phyloP scores from a whole-genome alignment of 2,113 vertebrate species.

The human region GRCh38 chr5:84793501-84794000 shows the following conservation, averaged over 20 bases:
- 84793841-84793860: neutral
- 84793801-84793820: neutral
- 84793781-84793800: neutral
- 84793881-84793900: neutral
- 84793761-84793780: neutral
- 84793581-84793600: neutral
- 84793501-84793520: neutral
- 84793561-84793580: neutral
- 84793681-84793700: neutral
- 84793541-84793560: neutral
- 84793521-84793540: neutral
- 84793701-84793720: neutral
- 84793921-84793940: neutral
- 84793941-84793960: neutral
- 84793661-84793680: neutral
- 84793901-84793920: neutral
- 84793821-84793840: neutral
- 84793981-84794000: neutral
- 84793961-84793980: neutral
- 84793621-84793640: neutral
- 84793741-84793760: neutral
- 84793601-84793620: neutral
- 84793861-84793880: neutral
- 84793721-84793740: rapidly evolving
- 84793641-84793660: neutral